Percentiles rank a stretch among this genome's conserved stretches.
phyloP scores from a whole-genome alignment of 2,888 invertebrate genomes.

The Pomacea canaliculata region DNA sequence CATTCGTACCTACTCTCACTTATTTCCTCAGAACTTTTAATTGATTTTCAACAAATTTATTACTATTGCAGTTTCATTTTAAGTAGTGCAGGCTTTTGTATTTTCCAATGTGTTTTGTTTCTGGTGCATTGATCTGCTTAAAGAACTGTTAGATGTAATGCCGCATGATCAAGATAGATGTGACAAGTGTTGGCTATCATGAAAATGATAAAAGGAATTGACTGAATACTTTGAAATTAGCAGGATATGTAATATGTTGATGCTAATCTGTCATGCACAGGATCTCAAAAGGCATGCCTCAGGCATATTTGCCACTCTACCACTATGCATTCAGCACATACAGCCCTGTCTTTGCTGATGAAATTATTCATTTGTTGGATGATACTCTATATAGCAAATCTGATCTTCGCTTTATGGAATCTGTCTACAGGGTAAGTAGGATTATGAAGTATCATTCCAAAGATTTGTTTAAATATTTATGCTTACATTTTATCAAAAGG shows the following conservation, averaged over 20 bases:
- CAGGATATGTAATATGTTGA: background rate
- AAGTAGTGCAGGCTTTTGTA: too few relatives aligned
- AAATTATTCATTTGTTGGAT: constrained; percentile 49
- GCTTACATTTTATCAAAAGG: background rate
- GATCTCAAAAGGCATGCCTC: constrained; percentile 52
- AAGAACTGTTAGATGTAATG: too few relatives aligned
- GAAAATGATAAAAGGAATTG: too few relatives aligned
- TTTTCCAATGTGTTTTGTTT: too few relatives aligned
- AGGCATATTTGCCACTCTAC: constrained; percentile 60
- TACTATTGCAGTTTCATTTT: too few relatives aligned
- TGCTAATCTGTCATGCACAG: constrained; percentile 41
- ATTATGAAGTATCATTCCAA: background rate
- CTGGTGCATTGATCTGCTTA: too few relatives aligned
- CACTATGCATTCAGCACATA: constrained; percentile 62
- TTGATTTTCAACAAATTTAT: too few relatives aligned
- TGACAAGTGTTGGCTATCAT: too few relatives aligned
- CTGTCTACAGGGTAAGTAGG: constrained; percentile 58
- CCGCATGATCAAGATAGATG: too few relatives aligned
- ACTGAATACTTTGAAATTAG: too few relatives aligned
- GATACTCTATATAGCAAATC: constrained; percentile 62
- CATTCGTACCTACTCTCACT: too few relatives aligned
- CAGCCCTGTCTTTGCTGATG: constrained; percentile 53
- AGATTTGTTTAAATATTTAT: background rate
- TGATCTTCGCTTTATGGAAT: constrained; percentile 64
- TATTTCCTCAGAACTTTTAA: too few relatives aligned